Base-by-base conservation (phyloP, 2,888 invertebrate genomes). In the Synanthedon andrenaeformis region DNA sequence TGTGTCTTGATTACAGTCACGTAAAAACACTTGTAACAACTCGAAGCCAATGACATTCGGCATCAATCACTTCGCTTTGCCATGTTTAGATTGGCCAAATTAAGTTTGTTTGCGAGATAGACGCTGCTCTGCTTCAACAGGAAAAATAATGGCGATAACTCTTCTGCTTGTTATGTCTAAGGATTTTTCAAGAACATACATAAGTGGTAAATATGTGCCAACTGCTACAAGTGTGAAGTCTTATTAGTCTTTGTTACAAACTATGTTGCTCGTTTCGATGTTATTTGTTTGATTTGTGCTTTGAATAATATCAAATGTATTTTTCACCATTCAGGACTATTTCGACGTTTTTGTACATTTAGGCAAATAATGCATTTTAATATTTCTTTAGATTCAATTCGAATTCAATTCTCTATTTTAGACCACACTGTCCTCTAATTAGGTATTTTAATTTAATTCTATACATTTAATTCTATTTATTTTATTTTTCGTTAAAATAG, bases 41-140 rank as follows among this genome's bases (percentile, higher is more conserved):
- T 63, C 65, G 55, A 61, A 62, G 62, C 63, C 65, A 67, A 67
- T 68, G 75, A 69, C 65, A 62, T 50, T 54, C 53, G 62, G 56
- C 74, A 75, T 76, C 72, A 70, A 77, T 77, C 75, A 77, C 69
- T 62, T 63, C 63, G 69, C 62, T 70, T 65, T 63, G 72, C 74
- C 62, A 74, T 80, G 79, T 79, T 81, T 79, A 76, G 76, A 82
- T 81, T 80, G 74, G 69, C 69, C 71, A 76, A 82, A 82, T 81
- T 77, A 80, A 71, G 72, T 74, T 66, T 65, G 68, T 72, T 66
- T 70, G 69, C 65, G 67, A 67, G 68, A 71, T 13, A 13, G 14
- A 65, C 66, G 63, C 59, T 59, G 65, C 62, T 59, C 66, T 66
- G 71, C 69, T 67, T 65, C 62, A 65, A 49, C 19, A 62, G 66